Percentiles rank a stretch among this genome's conserved stretches.
These are phyloP conservation scores for Phylloscopus whistleri DNA, from an alignment of 2,113 vertebrate species.

Conservation along the genomic window DNA sequence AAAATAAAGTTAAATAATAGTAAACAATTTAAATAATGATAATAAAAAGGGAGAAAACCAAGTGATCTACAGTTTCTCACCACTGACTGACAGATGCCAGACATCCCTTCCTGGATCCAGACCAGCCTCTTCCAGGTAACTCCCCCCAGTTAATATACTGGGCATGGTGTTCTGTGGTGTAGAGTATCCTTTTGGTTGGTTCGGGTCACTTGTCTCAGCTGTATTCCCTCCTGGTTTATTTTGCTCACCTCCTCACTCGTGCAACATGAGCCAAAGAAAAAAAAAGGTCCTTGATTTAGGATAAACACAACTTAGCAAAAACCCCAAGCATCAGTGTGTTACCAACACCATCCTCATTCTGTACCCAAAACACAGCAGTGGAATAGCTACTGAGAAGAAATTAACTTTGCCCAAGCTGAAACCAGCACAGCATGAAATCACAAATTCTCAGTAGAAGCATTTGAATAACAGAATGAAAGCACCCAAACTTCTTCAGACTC, in stretches of 20 bases:
- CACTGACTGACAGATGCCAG: background rate
- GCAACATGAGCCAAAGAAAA: accelerated
- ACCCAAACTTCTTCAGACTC: background rate
- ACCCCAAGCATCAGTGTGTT: background rate
- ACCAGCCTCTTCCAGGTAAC: background rate
- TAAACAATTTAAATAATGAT: background rate
- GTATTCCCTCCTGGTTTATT: background rate
- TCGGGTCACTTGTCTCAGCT: accelerated
- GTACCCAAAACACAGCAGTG: background rate
- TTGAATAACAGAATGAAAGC: background rate
- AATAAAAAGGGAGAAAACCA: background rate
- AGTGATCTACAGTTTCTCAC: background rate
- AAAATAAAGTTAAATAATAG: background rate
- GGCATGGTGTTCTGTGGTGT: background rate
- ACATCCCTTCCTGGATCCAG: background rate
- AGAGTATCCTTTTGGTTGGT: background rate
- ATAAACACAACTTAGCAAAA: background rate
- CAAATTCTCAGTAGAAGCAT: background rate
- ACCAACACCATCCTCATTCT: background rate
- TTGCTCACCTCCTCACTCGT: background rate
- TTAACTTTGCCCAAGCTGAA: background rate
- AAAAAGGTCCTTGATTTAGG: background rate
- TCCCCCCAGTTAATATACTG: background rate
- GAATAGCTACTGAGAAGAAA: background rate
- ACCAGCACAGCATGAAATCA: background rate